Conservation (phyloP, 2,113 vertebrate species). For the Tonatia bakeri region DNA sequence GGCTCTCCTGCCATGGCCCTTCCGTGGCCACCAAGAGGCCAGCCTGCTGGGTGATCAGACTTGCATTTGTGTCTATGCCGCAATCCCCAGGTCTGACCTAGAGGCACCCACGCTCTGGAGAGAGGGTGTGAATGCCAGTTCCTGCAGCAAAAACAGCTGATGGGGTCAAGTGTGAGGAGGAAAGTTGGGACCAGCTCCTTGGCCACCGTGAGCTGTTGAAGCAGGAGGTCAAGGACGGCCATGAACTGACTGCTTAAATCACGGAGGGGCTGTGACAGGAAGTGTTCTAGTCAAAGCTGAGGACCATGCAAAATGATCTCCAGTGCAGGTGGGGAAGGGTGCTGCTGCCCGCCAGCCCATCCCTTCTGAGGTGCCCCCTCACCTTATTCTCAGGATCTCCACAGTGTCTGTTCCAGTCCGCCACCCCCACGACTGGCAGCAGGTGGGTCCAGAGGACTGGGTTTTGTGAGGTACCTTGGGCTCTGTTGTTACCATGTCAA, state of each 20-base stretch:
- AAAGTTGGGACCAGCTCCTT: neutral
- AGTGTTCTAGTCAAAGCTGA: neutral
- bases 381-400: neutral
- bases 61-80: neutral
- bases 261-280: too few relatives aligned
- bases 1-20: neutral
- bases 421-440: accelerated
- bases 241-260: too few relatives aligned
- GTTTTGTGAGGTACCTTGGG: neutral
- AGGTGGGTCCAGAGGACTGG: neutral
- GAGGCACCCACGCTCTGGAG: neutral
- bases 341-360: neutral
- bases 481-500: neutral
- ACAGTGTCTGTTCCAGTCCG: neutral
- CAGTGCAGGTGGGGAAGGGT: neutral
- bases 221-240: neutral
- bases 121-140: neutral
- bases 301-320: too few relatives aligned
- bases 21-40: neutral
- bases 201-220: accelerated
- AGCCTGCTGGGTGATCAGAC: neutral
- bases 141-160: neutral
- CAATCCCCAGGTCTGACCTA: neutral
- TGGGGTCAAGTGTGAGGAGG: neutral
- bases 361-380: neutral